Conservation (phyloP, 2,113 vertebrate genomes). For the Esox niger region DNA sequence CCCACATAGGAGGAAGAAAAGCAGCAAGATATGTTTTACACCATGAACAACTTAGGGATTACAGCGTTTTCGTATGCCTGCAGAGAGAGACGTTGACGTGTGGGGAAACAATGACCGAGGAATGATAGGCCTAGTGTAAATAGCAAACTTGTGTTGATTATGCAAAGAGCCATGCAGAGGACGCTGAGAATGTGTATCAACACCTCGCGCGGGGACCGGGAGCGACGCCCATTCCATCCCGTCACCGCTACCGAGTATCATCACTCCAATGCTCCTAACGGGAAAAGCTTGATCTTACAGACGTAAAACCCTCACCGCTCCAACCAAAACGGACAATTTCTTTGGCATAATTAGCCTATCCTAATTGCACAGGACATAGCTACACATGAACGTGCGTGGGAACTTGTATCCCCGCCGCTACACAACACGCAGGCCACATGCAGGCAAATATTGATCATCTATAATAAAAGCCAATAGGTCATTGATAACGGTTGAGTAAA, state of each 20-base stretch:
- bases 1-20: neutral
- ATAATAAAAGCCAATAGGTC: conserved; percentile 3
- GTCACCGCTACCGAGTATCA: conserved; percentile 41
- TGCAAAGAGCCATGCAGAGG: conserved; percentile 14
- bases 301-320: too few relatives aligned
- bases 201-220: conserved; percentile 26
- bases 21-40: neutral
- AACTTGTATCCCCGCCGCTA: conserved; percentile 24
- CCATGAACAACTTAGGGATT: too few relatives aligned
- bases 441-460: conserved; percentile 10
- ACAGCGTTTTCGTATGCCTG: too few relatives aligned
- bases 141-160: conserved; percentile 33
- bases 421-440: conserved; percentile 30
- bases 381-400: conserved; percentile 63
- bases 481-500: neutral
- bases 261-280: neutral
- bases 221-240: conserved; percentile 62
- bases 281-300: conserved; percentile 12
- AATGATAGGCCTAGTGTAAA: too few relatives aligned
- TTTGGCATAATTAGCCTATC: conserved; percentile 30
- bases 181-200: conserved; percentile 10
- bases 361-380: conserved; percentile 62
- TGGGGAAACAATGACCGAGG: conserved; percentile 11
- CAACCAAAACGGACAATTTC: conserved; percentile 38
- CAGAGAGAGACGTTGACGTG: too few relatives aligned